Evolutionary conservation across 53 echinoderm and acorn worm genomes (phyloP), one percentile per base, ranked within the genome.

Genomic region (Zoroaster sp.): DNA sequence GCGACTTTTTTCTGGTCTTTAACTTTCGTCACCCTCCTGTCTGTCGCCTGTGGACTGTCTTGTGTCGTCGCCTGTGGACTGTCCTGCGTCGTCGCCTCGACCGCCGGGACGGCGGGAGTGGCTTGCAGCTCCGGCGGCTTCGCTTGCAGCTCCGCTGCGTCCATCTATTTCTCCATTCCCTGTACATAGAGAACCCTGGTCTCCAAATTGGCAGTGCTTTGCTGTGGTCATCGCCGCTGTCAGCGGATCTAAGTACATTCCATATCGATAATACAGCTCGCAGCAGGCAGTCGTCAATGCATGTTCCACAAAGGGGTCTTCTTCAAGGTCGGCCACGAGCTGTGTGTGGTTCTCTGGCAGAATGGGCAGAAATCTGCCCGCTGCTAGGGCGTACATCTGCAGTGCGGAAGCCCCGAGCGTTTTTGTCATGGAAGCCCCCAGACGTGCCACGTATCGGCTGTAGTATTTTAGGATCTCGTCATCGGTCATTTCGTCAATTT

Each of bases 361-460:
- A n/a, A n/a, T n/a, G n/a, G n/a, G n/a, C n/a, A n/a, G n/a, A n/a
- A n/a, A n/a, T 63, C 12, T 63, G 18, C 63, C 63, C 63, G 63
- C 63, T 36, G 34, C 7, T 18, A 72, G 72, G 31, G 72, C 40
- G 15, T 72, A 36, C 35, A 72, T 39, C 35, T 36, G 35, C 40
- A 36, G 72, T 25, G 72, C 40, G 72, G 35, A 72, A 72, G 72
- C 33, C 40, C 65, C 65, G 55, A 80, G 63, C 38, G 80, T 49
- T 35, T 78, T 78, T 35, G 53, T 51, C 78, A 78, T 78, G 28
- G 52, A 30, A 18, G 30, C 52, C 31, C 78, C 78, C 32, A 78
- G 47, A 9, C 52, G 52, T 43, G 78, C 52, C 36, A 49, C 78
- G 51, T 78, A n/a, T n/a, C n/a, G n/a, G n/a, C n/a, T n/a, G n/a